phyloP scores from a whole-genome alignment of 1,140 invertebrate species.

The Alviniconcha marisindica region DNA sequence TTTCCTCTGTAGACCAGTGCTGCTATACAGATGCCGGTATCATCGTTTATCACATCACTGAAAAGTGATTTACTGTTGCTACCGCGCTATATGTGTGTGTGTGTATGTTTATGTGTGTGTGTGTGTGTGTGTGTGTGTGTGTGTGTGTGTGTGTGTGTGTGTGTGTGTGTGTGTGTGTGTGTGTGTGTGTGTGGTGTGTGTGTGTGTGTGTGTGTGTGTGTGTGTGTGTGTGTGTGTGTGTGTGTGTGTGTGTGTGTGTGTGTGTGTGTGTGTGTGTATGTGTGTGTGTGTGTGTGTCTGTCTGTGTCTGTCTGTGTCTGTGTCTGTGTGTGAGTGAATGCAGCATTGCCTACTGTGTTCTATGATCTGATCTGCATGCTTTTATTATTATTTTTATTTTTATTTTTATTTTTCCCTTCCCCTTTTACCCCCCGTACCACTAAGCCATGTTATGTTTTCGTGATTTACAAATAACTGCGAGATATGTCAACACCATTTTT shows the following conservation, averaged over 20 bases:
- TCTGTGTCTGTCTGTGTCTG: neutral
- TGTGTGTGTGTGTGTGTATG: neutral
- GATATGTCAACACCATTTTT: too few species aligned
- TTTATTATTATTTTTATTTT: too few species aligned
- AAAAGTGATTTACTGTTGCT: too few species aligned
- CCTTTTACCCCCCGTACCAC: too few species aligned
- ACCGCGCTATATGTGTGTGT: neutral
- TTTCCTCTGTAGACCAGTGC: too few species aligned
- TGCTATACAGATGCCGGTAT: too few species aligned
- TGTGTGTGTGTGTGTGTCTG: neutral
- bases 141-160: neutral
- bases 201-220: neutral
- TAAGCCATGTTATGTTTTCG: too few species aligned
- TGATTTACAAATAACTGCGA: too few species aligned
- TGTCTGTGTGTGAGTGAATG: neutral
- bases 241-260: neutral
- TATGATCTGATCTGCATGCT: too few species aligned
- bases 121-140: constrained; percentile 16
- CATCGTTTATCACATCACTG: too few species aligned
- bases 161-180: neutral
- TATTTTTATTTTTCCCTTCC: too few species aligned
- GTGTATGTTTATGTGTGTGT: constrained; percentile 1
- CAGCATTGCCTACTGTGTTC: too few species aligned
- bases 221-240: neutral
- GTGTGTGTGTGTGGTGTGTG: constrained; percentile 2